phyloP scores from a whole-genome alignment of 53 echinoderm and acorn worm genomes.

The Temnopleurus reevesii region DNA sequence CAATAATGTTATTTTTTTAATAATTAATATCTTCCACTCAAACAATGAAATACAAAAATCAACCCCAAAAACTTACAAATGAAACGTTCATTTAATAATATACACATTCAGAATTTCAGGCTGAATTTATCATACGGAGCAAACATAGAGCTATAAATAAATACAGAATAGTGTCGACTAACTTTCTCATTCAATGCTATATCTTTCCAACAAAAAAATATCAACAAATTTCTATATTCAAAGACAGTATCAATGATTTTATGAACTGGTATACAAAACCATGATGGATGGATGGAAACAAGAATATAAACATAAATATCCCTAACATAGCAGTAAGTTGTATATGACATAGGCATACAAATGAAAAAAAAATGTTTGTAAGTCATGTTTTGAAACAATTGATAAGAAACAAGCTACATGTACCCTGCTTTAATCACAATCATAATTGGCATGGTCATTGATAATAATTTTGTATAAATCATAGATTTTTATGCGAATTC shows the following conservation, averaged over 20 bases:
- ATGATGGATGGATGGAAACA: background rate
- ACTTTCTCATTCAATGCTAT: background rate
- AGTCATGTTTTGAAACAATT: no score
- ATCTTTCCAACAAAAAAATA: background rate
- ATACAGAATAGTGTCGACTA: background rate
- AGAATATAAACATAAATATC: no score
- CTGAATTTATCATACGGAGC: background rate
- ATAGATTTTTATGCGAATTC: no score
- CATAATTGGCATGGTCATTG: no score
- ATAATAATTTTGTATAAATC: no score
- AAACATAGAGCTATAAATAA: background rate
- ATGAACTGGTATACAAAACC: background rate
- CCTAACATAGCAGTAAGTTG: no score
- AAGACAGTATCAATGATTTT: background rate
- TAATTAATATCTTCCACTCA: no score
- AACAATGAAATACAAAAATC: background rate
- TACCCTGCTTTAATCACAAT: no score
- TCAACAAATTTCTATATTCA: background rate
- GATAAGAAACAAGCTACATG: no score
- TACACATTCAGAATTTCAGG: background rate
- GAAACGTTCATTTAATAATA: constrained; percentile 28
- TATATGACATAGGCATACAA: no score
- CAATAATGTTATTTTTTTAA: no score
- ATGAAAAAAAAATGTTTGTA: no score
- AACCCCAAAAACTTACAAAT: background rate